Percentiles rank a stretch among this genome's conserved stretches.
Conservation (phyloP, 2,113 vertebrate genomes). For the Genyomyrus donnyi region DNA sequence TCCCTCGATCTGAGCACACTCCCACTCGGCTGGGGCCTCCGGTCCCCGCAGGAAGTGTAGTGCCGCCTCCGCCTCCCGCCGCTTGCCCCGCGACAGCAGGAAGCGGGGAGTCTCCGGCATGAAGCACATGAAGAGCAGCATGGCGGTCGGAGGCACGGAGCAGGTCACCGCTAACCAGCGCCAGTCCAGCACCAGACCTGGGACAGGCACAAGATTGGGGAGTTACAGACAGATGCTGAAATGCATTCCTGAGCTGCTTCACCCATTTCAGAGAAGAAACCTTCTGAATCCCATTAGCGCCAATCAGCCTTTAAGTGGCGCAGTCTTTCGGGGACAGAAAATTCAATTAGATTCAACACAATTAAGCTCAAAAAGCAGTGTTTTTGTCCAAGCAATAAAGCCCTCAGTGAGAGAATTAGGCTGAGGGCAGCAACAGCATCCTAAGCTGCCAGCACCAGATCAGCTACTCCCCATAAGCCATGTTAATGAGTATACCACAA, state of each 20-base stretch:
- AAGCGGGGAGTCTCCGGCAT: slow-evolving; percentile 87
- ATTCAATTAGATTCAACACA: slow-evolving; percentile 23
- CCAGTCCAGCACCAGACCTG: slow-evolving; percentile 73
- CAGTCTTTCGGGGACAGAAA: not conserved
- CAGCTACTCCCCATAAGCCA: not conserved
- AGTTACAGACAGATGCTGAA: not conserved
- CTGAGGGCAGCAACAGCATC: not conserved
- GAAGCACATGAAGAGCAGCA: slow-evolving; percentile 76
- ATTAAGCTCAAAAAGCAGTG: slow-evolving; percentile 19
- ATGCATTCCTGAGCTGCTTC: not conserved
- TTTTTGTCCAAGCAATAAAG: not conserved
- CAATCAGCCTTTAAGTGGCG: slow-evolving; percentile 5
- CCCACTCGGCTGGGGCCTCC: slow-evolving; percentile 60
- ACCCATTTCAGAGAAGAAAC: not conserved
- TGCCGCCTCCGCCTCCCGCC: slow-evolving; percentile 66
- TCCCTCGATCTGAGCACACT: slow-evolving; percentile 64
- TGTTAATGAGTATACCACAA: not conserved
- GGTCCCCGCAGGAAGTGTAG: slow-evolving; percentile 77
- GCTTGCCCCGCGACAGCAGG: slow-evolving; percentile 64
- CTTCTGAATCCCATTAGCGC: not conserved
- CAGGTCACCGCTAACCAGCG: slow-evolving; percentile 81
- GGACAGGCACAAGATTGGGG: not conserved
- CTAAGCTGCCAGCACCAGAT: not conserved
- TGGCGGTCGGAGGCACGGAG: slow-evolving; percentile 66
- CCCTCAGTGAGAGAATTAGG: not conserved